Evolutionary conservation across 2,888 invertebrate species (phyloP).

Genomic region (Athalia cordata): DNA sequence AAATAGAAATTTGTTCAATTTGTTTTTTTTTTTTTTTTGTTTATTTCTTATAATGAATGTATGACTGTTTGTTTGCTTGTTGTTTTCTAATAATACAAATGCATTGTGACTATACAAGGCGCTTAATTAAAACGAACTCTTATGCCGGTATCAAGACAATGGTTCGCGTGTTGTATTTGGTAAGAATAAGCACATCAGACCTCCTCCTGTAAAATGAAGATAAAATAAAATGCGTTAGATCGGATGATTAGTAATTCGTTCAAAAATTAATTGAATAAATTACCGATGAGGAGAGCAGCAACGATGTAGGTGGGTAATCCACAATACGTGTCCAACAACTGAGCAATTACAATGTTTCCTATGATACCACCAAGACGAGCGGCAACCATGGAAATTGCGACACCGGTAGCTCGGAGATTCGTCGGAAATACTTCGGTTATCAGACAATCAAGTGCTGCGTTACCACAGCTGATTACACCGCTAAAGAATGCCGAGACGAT

Average conservation of each 20-base stretch:
- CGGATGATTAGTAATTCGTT: background rate
- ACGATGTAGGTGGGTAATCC: constrained; percentile 95
- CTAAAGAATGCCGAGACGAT: constrained; percentile 90
- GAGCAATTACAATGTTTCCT: constrained; percentile 92
- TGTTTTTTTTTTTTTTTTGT: too few species aligned
- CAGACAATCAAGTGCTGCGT: constrained; percentile 92
- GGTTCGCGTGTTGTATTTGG: constrained; percentile 93
- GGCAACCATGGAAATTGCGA: constrained; percentile 92
- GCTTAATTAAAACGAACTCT: constrained; percentile 43
- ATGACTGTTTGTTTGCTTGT: background rate
- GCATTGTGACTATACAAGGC: constrained; percentile 32
- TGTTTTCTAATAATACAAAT: constrained; percentile 15
- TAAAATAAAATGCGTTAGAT: background rate
- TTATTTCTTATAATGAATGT: background rate
- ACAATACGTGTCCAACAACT: constrained; percentile 90
- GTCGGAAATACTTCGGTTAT: constrained; percentile 96
- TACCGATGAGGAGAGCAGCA: constrained; percentile 85
- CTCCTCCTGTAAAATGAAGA: constrained; percentile 78
- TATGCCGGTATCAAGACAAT: constrained; percentile 74
- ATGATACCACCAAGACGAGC: constrained; percentile 92
- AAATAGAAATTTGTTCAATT: too few species aligned
- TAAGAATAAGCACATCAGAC: constrained; percentile 89
- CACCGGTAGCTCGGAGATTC: constrained; percentile 91
- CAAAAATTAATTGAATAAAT: constrained; percentile 35
- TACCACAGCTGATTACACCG: constrained; percentile 91